Evolutionary conservation across 1,140 invertebrate genomes (phyloP), one percentile per base, ranked within the genome.

Genomic region (Apis dorsata): DNA sequence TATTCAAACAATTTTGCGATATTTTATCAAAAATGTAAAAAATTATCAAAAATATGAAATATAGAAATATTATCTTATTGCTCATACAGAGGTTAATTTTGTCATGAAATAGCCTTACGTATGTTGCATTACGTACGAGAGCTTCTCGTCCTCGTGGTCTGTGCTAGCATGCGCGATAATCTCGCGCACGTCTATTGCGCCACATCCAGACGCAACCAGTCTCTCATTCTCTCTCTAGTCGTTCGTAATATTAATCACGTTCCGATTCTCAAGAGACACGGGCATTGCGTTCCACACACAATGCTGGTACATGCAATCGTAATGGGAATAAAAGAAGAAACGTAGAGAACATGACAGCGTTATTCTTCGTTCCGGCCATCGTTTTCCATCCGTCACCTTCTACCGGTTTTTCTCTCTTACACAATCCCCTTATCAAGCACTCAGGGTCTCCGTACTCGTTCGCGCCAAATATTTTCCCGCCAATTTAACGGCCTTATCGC

Each of bases 201-300:
- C 83, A 89, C 74, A 70, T 80, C 65, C 72, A 62, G 77, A 86
- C 80, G 85, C 81, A 86, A 83, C 72, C 73, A 69, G 69, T 78
- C 84, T 82, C 73, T 69, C 63, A 44, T 19, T 77, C 49, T 55
- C 49, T 51, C 59, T 63, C 7, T 83, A 55, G 79, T 84, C 81
- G 81, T 60, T 84, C 34, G 71, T 53, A 85, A 86, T 90, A 89
- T 89, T 86, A 91, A 90, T 87, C 88, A 86, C 84, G 91, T 92
- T 91, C 91, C 88, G 85, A 92, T 92, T 92, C 91, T 91, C 91
- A 92, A 85, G 86, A 85, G 83, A 87, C 79, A 79, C 55, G 65
- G 51, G 71, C 81, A 81, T 80, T 83, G 59, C 71, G 71, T 87
- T 87, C 84, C 84, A 15, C 13, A 74, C 81, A 90, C 91, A 91